phyloP scores from a whole-genome alignment of 2,888 invertebrate species.

The Mythimna loreyi region DNA sequence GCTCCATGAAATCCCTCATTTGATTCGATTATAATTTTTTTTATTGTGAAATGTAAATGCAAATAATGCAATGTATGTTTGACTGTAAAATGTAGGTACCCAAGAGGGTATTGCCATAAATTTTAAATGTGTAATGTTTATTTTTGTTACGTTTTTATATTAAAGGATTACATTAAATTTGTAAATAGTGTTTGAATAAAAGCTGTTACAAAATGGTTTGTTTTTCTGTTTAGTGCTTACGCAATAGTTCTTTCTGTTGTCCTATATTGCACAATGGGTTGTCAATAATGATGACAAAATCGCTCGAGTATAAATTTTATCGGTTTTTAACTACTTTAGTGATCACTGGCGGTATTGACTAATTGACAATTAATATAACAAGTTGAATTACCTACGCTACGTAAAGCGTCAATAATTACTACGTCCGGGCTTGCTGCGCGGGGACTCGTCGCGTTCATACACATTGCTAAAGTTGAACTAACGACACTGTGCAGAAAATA shows the following conservation, averaged over 20 bases:
- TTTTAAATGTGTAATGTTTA: constrained; percentile 6
- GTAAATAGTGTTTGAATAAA: constrained; percentile 17
- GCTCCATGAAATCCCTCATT: no score
- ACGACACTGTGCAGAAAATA: no score
- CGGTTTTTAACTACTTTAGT: neutral
- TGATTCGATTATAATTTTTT: neutral
- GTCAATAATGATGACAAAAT: neutral
- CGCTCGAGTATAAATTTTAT: neutral
- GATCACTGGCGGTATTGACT: no score
- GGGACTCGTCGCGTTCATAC: no score
- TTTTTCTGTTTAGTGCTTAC: neutral
- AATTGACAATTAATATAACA: neutral
- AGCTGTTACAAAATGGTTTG: constrained; percentile 1
- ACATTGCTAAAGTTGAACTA: no score
- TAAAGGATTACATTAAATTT: constrained; percentile 8
- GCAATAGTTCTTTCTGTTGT: neutral
- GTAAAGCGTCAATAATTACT: no score
- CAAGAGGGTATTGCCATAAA: constrained; percentile 17
- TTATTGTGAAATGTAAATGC: neutral
- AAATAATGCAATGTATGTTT: neutral
- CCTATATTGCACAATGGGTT: neutral
- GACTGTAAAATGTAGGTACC: neutral
- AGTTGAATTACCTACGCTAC: neutral
- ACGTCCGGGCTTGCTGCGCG: no score
- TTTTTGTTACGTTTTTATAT: constrained; percentile 29